phyloP scores from a whole-genome alignment of 2,888 invertebrate genomes.

The Campoplex capitator region DNA sequence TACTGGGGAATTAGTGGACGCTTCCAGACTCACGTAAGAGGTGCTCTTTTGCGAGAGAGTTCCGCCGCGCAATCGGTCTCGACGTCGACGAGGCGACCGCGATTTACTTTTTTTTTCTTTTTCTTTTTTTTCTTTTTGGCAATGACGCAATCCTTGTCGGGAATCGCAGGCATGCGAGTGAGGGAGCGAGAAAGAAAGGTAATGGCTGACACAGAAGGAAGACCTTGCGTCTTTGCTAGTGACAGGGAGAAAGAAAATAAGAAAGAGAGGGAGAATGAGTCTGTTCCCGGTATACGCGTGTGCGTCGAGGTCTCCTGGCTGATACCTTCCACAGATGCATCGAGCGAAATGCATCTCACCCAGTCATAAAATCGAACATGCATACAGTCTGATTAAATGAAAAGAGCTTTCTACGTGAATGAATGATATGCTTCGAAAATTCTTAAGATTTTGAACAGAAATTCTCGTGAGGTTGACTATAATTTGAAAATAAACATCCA shows the following conservation, averaged over 20 bases:
- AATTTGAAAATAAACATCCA: not conserved
- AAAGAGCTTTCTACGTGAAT: not conserved
- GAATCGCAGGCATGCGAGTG: conserved; percentile 26
- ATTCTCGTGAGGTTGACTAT: not conserved
- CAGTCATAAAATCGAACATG: not conserved
- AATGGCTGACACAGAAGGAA: conserved; percentile 8
- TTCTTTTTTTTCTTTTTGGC: conserved; percentile 53
- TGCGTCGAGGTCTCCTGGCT: conserved; percentile 42
- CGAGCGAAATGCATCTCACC: conserved; percentile 23
- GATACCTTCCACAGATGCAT: conserved; percentile 50
- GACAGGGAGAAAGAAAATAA: conserved; percentile 31
- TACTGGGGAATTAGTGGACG: conserved; percentile 13
- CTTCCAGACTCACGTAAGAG: conserved; percentile 42
- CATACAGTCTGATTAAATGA: not conserved
- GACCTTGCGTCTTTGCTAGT: conserved; percentile 18
- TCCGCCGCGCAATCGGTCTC: conserved; percentile 18
- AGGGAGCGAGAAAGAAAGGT: conserved; percentile 3
- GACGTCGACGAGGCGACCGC: conserved; percentile 48
- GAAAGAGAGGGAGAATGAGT: not conserved
- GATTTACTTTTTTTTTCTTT: conserved; percentile 44
- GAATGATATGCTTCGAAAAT: not conserved
- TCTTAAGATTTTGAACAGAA: not conserved
- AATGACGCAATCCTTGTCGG: conserved; percentile 62
- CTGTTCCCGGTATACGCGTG: conserved; percentile 31
- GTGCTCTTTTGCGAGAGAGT: conserved; percentile 31